These are phyloP conservation scores for Oxyura jamaicensis DNA, from an alignment of 2,113 vertebrate species.

Conservation along the genomic window DNA sequence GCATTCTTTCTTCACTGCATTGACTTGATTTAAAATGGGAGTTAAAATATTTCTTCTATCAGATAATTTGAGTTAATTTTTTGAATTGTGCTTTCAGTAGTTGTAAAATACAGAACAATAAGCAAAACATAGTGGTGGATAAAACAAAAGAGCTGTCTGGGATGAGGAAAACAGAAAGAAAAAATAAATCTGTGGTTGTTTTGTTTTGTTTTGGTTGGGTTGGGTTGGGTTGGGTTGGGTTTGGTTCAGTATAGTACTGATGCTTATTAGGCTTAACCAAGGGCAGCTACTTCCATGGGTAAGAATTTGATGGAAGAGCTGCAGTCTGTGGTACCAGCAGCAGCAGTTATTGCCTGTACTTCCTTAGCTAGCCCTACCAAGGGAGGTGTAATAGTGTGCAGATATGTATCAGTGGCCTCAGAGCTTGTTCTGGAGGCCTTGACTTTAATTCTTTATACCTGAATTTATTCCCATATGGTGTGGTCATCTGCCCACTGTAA, in stretches of 20 bases:
- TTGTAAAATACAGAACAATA: constrained; percentile 1
- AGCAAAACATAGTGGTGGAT: not conserved
- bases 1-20: constrained; percentile 28
- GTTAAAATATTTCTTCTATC: constrained; percentile 25
- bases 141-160: not conserved
- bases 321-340: not conserved
- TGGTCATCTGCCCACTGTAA: not conserved
- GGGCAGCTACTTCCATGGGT: too few species aligned
- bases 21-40: constrained; percentile 48
- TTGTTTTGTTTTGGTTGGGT: not conserved
- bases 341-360: not conserved
- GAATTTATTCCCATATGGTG: not conserved
- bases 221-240: too few species aligned
- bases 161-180: not conserved
- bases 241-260: not conserved
- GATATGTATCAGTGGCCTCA: not conserved
- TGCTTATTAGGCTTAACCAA: not conserved
- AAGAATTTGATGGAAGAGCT: not conserved
- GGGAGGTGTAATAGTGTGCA: not conserved
- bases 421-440: not conserved
- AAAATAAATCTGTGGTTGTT: not conserved
- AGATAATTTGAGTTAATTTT: constrained; percentile 8
- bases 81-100: not conserved
- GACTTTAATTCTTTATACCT: not conserved
- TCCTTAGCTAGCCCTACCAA: constrained; percentile 6